Evolutionary conservation across 2,888 invertebrate genomes (phyloP).

Genomic region (Magallana nippona): DNA sequence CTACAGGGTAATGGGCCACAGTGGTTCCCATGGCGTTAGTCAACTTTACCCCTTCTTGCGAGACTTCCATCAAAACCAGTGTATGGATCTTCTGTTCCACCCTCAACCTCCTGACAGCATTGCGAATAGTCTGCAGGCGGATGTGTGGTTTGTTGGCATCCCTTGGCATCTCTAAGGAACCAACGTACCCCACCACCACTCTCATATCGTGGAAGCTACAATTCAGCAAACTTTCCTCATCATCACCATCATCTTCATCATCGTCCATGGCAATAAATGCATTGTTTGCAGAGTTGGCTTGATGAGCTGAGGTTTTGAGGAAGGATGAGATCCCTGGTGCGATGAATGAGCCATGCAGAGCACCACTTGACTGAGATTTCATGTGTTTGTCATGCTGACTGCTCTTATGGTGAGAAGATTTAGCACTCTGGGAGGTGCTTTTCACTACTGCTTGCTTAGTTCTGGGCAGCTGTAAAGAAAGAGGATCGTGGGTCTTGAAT

Average conservation of each 20-base stretch:
- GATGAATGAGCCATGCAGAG: constrained; percentile 58
- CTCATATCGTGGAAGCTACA: constrained; percentile 59
- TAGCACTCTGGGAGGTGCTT: constrained; percentile 58
- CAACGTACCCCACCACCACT: constrained; percentile 90
- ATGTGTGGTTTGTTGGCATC: constrained; percentile 78
- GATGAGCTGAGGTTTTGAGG: constrained; percentile 49
- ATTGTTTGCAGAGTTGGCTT: constrained; percentile 60
- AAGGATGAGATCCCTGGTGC: constrained; percentile 60
- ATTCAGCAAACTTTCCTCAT: constrained; percentile 53
- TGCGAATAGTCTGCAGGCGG: constrained; percentile 87
- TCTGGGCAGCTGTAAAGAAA: constrained; percentile 45
- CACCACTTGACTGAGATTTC: constrained; percentile 59
- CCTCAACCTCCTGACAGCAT: constrained; percentile 92
- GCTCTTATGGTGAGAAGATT: constrained; percentile 42
- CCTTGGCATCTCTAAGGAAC: constrained; percentile 95
- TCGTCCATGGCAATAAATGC: constrained; percentile 64
- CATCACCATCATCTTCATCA: constrained; percentile 59
- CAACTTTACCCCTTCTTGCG: constrained; percentile 86
- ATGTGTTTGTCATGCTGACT: constrained; percentile 48
- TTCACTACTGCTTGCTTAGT: constrained; percentile 64
- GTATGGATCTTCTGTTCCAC: constrained; percentile 91
- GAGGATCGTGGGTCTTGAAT: constrained; percentile 54
- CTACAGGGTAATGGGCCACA: constrained; percentile 92
- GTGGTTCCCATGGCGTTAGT: constrained; percentile 89
- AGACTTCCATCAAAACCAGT: constrained; percentile 90